Evolutionary conservation across 1,140 invertebrate genomes (phyloP), one percentile per base, ranked within the genome.

Genomic region (Hylaeus volcanicus): DNA sequence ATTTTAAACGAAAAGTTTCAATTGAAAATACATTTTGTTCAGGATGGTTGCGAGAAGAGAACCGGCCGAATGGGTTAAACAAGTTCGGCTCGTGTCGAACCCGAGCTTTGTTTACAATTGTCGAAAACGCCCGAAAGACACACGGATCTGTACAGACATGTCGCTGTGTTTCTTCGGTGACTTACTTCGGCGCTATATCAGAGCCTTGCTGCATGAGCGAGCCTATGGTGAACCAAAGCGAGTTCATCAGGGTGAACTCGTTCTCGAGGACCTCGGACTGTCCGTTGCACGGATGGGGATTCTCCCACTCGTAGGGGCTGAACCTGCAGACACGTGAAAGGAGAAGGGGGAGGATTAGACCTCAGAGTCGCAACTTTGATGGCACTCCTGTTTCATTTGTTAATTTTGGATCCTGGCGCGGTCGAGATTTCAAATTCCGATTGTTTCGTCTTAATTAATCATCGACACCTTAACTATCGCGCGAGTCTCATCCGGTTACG

Each of bases 121-220:
- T 15, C 41, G 41, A 39, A 51, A 1, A 51, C 9, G 56, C 65
- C 55, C 8, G 58, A 45, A 4, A 64, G 0, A 60, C 39, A 75
- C 14, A 69, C 53, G 64, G n/a, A 43, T 14, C 1, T 45, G 65
- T 48, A 58, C n/a, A 41, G 53, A 76, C 14, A 68, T 51, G 51
- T 53, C 43, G 74, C 41, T 80, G 75, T 79, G 76, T 86, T 83
- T 84, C 75, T 74, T 75, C 81, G 71, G 79, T 77, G 74, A 93
- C 93, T 94, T 94, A 96, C 95, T 96, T 96, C 85, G 96, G 96
- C 83, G 97, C 96, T 92, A 98, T 96, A 95, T 98, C 97, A 90
- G 96, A 97, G 93, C 97, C 97, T 95, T 97, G 97, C 95, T 98
- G 97, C 97, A 98, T 98, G 91, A 98, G 95, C 88, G 96, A 97